phyloP scores from a whole-genome alignment of 2,888 invertebrate genomes.

The Agrenia bidenticulata region DNA sequence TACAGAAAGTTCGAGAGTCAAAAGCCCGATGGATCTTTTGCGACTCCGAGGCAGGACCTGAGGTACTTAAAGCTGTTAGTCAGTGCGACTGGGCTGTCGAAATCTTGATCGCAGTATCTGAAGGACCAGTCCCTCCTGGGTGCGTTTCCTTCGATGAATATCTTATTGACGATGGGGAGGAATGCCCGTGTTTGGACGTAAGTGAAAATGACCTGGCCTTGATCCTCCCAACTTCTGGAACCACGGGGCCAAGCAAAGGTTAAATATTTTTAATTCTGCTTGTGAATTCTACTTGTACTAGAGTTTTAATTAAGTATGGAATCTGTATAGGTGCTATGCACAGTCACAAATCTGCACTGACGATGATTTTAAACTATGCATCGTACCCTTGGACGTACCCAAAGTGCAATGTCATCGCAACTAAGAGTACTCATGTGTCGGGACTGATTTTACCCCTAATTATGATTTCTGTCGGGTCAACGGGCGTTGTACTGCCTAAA shows the following conservation, averaged over 20 bases:
- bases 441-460: conserved; percentile 28
- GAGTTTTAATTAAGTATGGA: too few species aligned
- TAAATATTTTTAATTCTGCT: too few species aligned
- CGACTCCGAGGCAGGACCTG: conserved; percentile 30
- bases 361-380: conserved; percentile 13
- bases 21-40: conserved; percentile 45
- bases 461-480: conserved; percentile 25
- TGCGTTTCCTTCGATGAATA: conserved; percentile 27
- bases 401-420: conserved; percentile 23
- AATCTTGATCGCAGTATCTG: conserved; percentile 27
- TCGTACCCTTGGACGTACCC: neutral
- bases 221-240: conserved; percentile 46
- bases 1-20: conserved; percentile 38
- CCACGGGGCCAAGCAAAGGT: conserved; percentile 39
- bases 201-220: conserved; percentile 34
- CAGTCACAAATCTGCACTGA: conserved; percentile 33
- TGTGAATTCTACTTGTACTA: too few species aligned
- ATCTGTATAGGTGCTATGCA: conserved; percentile 47
- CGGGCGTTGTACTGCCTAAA: conserved; percentile 28
- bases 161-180: conserved; percentile 28
- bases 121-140: neutral
- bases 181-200: conserved; percentile 24
- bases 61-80: conserved; percentile 21
- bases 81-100: conserved; percentile 38
- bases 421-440: conserved; percentile 46